Base-by-base conservation (phyloP, 2,113 vertebrate genomes). In the Nicator chloris region DNA sequence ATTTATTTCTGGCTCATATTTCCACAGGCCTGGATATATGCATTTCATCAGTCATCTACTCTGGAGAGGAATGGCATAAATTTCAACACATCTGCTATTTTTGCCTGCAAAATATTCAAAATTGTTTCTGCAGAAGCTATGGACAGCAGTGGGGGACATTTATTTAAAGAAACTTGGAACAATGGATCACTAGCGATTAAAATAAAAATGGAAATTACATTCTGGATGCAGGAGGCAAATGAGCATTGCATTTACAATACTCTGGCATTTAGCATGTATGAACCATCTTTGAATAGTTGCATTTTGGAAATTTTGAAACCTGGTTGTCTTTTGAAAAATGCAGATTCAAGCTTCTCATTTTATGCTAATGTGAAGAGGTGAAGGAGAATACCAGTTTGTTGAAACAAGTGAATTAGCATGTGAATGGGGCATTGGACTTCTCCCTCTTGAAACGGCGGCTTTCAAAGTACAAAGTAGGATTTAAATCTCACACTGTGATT, bases 161-260 rank as follows among this genome's bases (percentile, higher is more conserved):
- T 96, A 95, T 91, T 94, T 95, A 90, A 95, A 92, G 88, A 82
- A 64, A 83, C 81, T 87, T 93, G 92, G 90, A 95, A 94, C 90
- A 97, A 96, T 91, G 60, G 82, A 87, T 94, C 44, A 54, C 90
- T 86, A 72, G 87, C 9, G 85, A 94, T 96, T 92, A 96, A 94
- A 95, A 93, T 95, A 93, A 94, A 89, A 93, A 92, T 92, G 94
- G 93, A 92, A 96, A 93, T 96, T 66, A 88, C 79, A 88, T 92
- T 94, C 93, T 92, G 92, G 88, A 92, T 90, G 82, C 60, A 92
- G 90, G 84, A 95, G 59, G 72, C 69, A 94, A 95, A 96, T 85
- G 66, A 90, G 63, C 72, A 53, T 90, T 94, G 66, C 88, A 83
- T 97, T 95, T 91, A 71, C 57, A 90, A 66, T 90, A 44, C 56